Conservation (phyloP, 2,888 invertebrate species). For the Diarsia rubi region DNA sequence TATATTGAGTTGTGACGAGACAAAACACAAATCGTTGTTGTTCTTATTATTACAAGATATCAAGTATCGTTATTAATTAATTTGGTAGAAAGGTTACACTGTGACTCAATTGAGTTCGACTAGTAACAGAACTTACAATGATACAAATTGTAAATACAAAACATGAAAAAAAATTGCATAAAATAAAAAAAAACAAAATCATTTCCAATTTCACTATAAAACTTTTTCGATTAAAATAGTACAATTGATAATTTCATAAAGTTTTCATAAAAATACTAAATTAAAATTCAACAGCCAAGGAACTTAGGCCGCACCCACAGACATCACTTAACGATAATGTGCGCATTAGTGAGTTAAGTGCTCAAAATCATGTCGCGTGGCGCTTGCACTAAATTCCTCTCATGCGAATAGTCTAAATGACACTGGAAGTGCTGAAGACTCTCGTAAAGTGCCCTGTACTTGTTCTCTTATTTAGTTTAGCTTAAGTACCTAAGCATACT, state of each 20-base stretch:
- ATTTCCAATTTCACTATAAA: not conserved
- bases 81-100: conserved; percentile 28
- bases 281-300: not conserved
- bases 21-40: conserved; percentile 13
- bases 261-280: conserved; percentile 1
- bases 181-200: not conserved
- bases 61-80: conserved; percentile 25
- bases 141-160: too few relatives aligned
- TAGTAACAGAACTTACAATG: conserved; percentile 1
- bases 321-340: conserved; percentile 32
- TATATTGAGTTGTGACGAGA: conserved; percentile 28
- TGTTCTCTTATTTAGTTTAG: not conserved
- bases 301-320: conserved; percentile 2
- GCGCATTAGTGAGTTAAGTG: conserved; percentile 21
- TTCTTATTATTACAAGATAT: conserved; percentile 1
- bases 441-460: not conserved
- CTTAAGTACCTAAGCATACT: not conserved
- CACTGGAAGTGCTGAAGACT: conserved; percentile 9
- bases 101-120: conserved; percentile 21
- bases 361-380: conserved; percentile 15
- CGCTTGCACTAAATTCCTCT: conserved; percentile 21
- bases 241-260: not conserved
- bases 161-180: too few relatives aligned
- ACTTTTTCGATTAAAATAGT: not conserved
- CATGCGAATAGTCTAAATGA: not conserved